Percentiles rank a stretch among this genome's conserved stretches.
These are phyloP conservation scores for Brachymystax lenok DNA, from an alignment of 2,797 vertebrate genomes.

Conservation along the genomic window DNA sequence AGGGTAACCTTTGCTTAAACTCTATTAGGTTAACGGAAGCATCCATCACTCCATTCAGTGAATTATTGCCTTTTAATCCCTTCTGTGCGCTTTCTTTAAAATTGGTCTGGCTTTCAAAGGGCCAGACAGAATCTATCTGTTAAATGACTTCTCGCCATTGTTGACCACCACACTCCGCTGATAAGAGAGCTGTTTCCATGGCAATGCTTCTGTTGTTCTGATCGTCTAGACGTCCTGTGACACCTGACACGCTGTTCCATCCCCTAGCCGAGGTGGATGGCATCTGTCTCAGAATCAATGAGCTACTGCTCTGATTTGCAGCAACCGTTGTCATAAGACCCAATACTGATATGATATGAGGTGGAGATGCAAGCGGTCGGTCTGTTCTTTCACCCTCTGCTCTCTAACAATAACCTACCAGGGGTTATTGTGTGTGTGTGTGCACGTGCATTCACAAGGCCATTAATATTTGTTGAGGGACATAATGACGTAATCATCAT, in stretches of 20 bases:
- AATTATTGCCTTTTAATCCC: conserved; percentile 3
- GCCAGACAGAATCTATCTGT: conserved; percentile 25
- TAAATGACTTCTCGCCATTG: conserved; percentile 44
- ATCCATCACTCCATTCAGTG: conserved; percentile 18
- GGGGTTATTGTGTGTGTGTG: neutral
- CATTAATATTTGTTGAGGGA: conserved; percentile 18
- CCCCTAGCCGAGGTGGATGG: conserved; percentile 32
- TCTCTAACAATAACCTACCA: conserved; percentile 2
- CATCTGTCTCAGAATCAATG: conserved; percentile 56
- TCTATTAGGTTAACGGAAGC: conserved; percentile 15
- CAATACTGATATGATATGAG: conserved; percentile 31
- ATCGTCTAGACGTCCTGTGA: conserved; percentile 45
- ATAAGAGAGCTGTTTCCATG: conserved; percentile 54
- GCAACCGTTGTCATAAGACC: conserved; percentile 37
- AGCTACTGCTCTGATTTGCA: conserved; percentile 37
- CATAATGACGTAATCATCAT: conserved; percentile 5
- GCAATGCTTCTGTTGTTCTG: conserved; percentile 49
- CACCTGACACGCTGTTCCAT: conserved; percentile 47
- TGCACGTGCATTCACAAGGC: neutral
- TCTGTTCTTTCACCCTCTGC: neutral
- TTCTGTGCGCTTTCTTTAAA: neutral
- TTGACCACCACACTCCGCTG: conserved; percentile 44
- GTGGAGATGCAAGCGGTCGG: neutral
- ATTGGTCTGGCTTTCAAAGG: conserved; percentile 11
- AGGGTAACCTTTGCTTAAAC: neutral